Base-by-base conservation (phyloP, 2,888 invertebrate genomes). In the Meganola albula region DNA sequence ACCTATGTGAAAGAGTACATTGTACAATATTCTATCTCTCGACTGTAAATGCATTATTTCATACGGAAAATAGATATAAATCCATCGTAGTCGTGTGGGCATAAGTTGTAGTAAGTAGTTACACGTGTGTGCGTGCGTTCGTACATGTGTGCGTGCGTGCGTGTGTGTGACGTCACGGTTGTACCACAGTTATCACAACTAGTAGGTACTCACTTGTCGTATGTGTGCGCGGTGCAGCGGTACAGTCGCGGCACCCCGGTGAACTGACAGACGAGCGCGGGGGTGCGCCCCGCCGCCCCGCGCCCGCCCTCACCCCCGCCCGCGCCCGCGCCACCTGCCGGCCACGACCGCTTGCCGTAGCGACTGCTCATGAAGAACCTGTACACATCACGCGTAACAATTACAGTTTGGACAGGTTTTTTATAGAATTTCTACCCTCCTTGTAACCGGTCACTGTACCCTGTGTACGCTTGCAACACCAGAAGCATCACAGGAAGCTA, bases 341-440 rank as follows among this genome's bases (percentile, higher is more conserved):
- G 14, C 13, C 27, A 60, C 2, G 75, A 68, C 9, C 78, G 63
- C 58, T 79, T 78, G 26, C 78, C 79, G 46, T 77, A 78, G 1
- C 78, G 63, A 6, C 68, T 62, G 25, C 63, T 64, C 63, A 79
- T 59, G 63, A 78, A 68, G 58, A 77, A 78, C 58, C 77, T 77
- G 41, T n/a, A 18, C 2, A 22, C n/a, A n/a, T n/a, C n/a, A n/a
- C n/a, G n/a, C n/a, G n/a, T n/a, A n/a, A n/a, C n/a, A n/a, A n/a
- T n/a, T n/a, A n/a, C n/a, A n/a, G n/a, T n/a, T n/a, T n/a, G n/a
- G n/a, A n/a, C n/a, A n/a, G n/a, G n/a, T n/a, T n/a, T n/a, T n/a
- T n/a, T n/a, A n/a, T n/a, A n/a, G n/a, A 7, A 16, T 9, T 24
- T 10, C 13, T 3, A 13, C 16, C 16, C 4, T 16, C 4, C 6